These are phyloP conservation scores for Synanceia verrucosa DNA, from an alignment of 2,797 vertebrate species.

Conservation along the genomic window DNA sequence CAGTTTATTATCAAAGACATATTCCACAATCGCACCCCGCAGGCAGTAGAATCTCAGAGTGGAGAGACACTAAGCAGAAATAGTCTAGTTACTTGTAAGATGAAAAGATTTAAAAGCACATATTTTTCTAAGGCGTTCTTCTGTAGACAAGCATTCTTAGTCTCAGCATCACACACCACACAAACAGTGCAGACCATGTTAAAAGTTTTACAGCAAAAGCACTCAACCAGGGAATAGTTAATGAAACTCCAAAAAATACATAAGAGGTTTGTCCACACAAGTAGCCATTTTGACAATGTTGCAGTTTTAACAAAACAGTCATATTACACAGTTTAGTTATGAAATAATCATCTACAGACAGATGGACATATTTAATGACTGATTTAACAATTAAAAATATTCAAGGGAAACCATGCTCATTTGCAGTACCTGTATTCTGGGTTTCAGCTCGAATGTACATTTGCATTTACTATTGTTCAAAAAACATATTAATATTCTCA, in stretches of 20 bases:
- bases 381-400: slow-evolving; percentile 6
- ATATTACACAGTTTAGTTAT: background rate
- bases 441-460: background rate
- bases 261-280: background rate
- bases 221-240: background rate
- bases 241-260: background rate
- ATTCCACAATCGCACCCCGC: slow-evolving; percentile 53
- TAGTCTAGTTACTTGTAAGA: slow-evolving; percentile 17
- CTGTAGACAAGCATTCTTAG: slow-evolving; percentile 15
- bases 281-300: slow-evolving; percentile 6
- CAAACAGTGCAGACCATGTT: slow-evolving; percentile 1
- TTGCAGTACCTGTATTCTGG: background rate
- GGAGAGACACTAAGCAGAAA: slow-evolving; percentile 21
- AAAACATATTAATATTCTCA: background rate
- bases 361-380: background rate
- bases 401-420: background rate
- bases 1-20: slow-evolving; percentile 67
- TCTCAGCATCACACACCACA: background rate
- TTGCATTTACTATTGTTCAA: background rate
- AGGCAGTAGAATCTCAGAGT: slow-evolving; percentile 31
- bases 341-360: background rate
- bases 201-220: background rate
- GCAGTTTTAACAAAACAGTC: background rate
- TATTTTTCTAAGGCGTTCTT: slow-evolving; percentile 25
- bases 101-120: slow-evolving; percentile 42